These are phyloP conservation scores for Pristionchus fissidentatus DNA, from an alignment of 2,888 invertebrate species.

Conservation along the genomic window DNA sequence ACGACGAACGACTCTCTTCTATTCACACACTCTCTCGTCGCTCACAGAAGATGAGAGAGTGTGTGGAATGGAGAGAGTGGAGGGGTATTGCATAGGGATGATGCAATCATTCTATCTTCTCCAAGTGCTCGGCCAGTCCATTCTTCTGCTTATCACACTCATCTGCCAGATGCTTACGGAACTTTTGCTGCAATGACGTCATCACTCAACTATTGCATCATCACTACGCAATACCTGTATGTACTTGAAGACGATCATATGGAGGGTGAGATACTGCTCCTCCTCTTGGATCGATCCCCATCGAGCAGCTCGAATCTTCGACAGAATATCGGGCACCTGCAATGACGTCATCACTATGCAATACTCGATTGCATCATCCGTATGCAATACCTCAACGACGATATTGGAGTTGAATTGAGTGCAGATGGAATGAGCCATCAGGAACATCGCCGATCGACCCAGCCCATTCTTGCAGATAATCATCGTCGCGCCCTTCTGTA, in stretches of 20 bases:
- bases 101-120: background rate
- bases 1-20: too few species aligned
- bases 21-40: too few species aligned
- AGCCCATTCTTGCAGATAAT: slow-evolving; percentile 32
- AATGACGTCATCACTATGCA: background rate
- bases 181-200: slow-evolving; percentile 34
- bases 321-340: slow-evolving; percentile 28
- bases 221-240: slow-evolving; percentile 8
- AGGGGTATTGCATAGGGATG: background rate
- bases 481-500: slow-evolving; percentile 27
- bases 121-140: slow-evolving; percentile 19
- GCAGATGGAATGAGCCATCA: slow-evolving; percentile 34
- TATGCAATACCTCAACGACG: slow-evolving; percentile 31
- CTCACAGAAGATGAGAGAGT: background rate
- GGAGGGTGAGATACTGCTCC: slow-evolving; percentile 35
- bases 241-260: slow-evolving; percentile 37
- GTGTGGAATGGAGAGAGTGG: background rate
- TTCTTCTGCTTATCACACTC: slow-evolving; percentile 32
- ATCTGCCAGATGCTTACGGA: slow-evolving; percentile 7
- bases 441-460: slow-evolving; percentile 15
- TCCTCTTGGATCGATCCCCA: slow-evolving; percentile 27
- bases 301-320: slow-evolving; percentile 2
- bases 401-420: slow-evolving; percentile 4
- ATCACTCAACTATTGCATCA: background rate
- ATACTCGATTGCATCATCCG: slow-evolving; percentile 3